These are phyloP conservation scores for Rhinogobius similis DNA, from an alignment of 2,113 vertebrate genomes.

Conservation along the genomic window DNA sequence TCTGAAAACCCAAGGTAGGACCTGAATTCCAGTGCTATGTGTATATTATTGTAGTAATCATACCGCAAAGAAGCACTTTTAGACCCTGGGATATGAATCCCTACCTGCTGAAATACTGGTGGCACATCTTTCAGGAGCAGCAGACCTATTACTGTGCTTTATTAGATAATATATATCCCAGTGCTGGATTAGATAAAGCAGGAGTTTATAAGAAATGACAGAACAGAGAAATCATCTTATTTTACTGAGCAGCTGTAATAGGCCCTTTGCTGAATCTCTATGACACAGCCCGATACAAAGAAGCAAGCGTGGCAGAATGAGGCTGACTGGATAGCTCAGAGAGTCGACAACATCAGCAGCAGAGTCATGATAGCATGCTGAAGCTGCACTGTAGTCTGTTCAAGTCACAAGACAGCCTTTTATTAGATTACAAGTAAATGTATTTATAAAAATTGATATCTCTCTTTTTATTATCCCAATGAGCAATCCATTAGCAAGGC, in stretches of 20 bases:
- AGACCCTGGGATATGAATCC: slow-evolving; percentile 18
- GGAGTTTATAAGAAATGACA: background rate
- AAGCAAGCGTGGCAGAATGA: slow-evolving; percentile 50
- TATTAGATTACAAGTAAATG: background rate
- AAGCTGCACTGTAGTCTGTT: background rate
- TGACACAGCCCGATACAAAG: slow-evolving; percentile 22
- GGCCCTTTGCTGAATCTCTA: slow-evolving; percentile 16
- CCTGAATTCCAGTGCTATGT: slow-evolving; percentile 34
- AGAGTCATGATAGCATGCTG: slow-evolving; percentile 3
- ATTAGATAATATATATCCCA: background rate
- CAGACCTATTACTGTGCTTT: slow-evolving; percentile 4
- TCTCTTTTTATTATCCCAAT: background rate
- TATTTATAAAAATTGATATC: background rate
- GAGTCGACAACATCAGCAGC: slow-evolving; percentile 9
- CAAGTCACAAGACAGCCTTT: background rate
- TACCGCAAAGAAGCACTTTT: slow-evolving; percentile 11
- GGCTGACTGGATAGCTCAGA: slow-evolving; percentile 34
- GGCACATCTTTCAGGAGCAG: slow-evolving; percentile 21
- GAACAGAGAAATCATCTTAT: background rate
- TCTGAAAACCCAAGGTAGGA: slow-evolving; percentile 26
- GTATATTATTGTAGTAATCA: slow-evolving; percentile 49
- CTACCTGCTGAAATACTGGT: slow-evolving; percentile 46
- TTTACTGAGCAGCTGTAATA: slow-evolving; percentile 5
- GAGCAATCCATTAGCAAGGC: background rate
- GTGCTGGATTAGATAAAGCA: background rate